These are phyloP conservation scores for Caenorhabditis imperialis DNA, from an alignment of 2,888 invertebrate species.

Conservation along the genomic window DNA sequence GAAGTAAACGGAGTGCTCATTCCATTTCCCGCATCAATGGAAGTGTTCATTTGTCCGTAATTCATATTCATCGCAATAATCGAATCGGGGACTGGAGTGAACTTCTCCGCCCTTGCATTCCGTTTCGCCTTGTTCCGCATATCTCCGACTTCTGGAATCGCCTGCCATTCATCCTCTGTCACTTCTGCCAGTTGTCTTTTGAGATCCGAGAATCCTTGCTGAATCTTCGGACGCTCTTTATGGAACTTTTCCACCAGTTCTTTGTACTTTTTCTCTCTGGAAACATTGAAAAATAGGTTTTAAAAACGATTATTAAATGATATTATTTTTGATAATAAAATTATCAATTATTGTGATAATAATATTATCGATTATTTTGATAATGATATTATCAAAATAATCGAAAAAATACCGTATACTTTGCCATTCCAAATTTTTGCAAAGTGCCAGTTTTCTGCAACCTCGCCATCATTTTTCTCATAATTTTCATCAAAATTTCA, in stretches of 20 bases:
- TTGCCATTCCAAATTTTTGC: too few relatives aligned
- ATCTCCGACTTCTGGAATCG: slow-evolving; percentile 99
- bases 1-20: slow-evolving; percentile 63
- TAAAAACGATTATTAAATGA: too few relatives aligned
- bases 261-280: slow-evolving; percentile 82
- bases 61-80: slow-evolving; percentile 88
- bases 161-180: slow-evolving; percentile 94
- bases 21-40: slow-evolving; percentile 85
- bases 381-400: too few relatives aligned
- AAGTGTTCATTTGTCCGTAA: slow-evolving; percentile 81
- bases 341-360: too few relatives aligned
- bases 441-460: too few relatives aligned
- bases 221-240: slow-evolving; percentile 97
- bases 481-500: too few relatives aligned
- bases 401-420: too few relatives aligned
- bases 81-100: slow-evolving; percentile 96
- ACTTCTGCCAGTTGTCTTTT: slow-evolving; percentile 84
- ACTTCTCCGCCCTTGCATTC: slow-evolving; percentile 94
- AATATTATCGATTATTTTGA: too few relatives aligned
- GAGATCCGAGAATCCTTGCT: slow-evolving; percentile 98
- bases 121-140: slow-evolving; percentile 95
- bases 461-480: too few relatives aligned
- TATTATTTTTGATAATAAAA: too few relatives aligned
- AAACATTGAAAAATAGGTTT: slow-evolving; percentile 23
- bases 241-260: slow-evolving; percentile 94